Conservation (phyloP, 2,888 invertebrate species). For the Gymnosoma rotundatum region DNA sequence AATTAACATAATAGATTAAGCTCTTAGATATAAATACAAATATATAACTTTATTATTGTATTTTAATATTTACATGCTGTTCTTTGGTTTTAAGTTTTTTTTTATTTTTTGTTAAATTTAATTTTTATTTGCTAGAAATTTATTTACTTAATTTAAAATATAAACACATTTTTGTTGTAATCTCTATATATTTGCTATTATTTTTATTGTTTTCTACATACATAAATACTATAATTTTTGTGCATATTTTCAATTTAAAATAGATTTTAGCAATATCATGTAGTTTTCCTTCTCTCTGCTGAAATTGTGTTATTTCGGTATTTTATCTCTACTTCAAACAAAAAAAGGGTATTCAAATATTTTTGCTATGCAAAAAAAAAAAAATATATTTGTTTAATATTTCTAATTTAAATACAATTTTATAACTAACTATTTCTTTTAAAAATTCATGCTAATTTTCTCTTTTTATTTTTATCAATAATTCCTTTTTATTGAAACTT, state of each 20-base stretch:
- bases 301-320: background rate
- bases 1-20: conserved; percentile 4
- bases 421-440: conserved; percentile 44
- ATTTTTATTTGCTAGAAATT: conserved; percentile 29
- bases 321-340: background rate
- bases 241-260: conserved; percentile 7
- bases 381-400: conserved; percentile 38
- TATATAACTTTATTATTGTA: background rate
- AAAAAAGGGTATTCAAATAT: conserved; percentile 4
- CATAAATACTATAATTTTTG: conserved; percentile 7
- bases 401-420: conserved; percentile 55
- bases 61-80: conserved; percentile 10
- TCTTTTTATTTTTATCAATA: conserved; percentile 10
- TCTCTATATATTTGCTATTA: conserved; percentile 8
- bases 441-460: conserved; percentile 17
- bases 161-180: conserved; percentile 6
- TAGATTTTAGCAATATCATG: too few relatives aligned
- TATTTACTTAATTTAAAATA: conserved; percentile 24
- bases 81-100: background rate
- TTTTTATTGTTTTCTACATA: background rate
- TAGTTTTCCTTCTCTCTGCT: too few relatives aligned
- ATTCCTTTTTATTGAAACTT: conserved; percentile 26
- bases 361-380: conserved; percentile 47
- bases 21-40: background rate
- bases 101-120: background rate